Evolutionary conservation across 2,888 invertebrate species (phyloP).

Genomic region (Scaptomyza parva): DNA sequence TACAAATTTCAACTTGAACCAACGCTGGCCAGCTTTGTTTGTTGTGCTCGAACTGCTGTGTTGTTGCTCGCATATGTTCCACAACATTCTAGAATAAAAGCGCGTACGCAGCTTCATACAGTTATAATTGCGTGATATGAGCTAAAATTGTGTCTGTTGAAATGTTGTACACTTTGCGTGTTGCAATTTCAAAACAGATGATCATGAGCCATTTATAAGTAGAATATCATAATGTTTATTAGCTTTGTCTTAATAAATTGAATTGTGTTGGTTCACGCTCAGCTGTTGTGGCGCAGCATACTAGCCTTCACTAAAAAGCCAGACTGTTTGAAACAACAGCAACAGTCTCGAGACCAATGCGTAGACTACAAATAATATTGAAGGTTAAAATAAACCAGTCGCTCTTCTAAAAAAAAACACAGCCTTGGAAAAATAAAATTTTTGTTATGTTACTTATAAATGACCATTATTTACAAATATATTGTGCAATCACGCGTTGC

Average conservation of each 20-base stretch:
- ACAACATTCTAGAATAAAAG: conserved; percentile 60
- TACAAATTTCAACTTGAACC: conserved; percentile 43
- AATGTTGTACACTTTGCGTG: background rate
- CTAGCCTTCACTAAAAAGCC: background rate
- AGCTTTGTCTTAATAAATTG: background rate
- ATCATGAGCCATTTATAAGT: background rate
- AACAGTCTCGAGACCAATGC: background rate
- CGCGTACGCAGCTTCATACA: conserved; percentile 39
- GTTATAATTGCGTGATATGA: conserved; percentile 17
- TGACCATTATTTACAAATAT: background rate
- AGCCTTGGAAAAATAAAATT: background rate
- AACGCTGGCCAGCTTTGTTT: conserved; percentile 70
- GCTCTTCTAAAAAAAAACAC: background rate
- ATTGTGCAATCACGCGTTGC: background rate
- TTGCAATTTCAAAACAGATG: background rate
- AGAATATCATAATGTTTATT: too few relatives aligned
- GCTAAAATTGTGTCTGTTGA: background rate
- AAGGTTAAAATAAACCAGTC: background rate
- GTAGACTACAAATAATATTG: background rate
- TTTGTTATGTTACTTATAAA: background rate
- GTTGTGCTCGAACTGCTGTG: conserved; percentile 50
- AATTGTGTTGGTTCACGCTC: background rate
- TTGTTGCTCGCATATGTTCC: conserved; percentile 45
- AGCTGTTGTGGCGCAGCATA: conserved; percentile 2
- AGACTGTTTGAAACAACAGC: background rate